Evolutionary conservation across 2,113 vertebrate species (phyloP), one percentile per base, ranked within the genome.

Genomic region (Equus quagga): DNA sequence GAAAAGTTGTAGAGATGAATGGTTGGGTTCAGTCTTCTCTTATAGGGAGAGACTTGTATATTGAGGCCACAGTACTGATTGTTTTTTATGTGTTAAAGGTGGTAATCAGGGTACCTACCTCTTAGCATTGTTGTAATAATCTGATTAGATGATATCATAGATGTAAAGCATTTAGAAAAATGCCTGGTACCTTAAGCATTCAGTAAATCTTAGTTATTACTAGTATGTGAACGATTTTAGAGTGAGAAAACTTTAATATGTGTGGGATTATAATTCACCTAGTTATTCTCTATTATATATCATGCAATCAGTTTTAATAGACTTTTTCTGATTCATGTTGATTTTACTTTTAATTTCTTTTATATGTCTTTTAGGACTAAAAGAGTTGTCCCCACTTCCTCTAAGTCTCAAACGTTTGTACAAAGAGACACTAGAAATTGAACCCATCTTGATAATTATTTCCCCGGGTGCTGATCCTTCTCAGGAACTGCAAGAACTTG

Each of bases 381-480:
- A 99, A 98, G 99, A 99, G 93, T 98, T 99, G 86, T 99, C 99
- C 72, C 99, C 99, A 10, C 99, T 98, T 0, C 99, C 99, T 83
- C 98, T 99, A 89, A 99, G 99, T 98, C 98, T 99, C 96, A 99
- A 99, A 91, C 99, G 99, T 78, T 98, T 99, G 2, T 99, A 99
- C 97, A 98, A 98, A 85, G 99, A 99, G 97, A 99, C 99, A 0
- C 72, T 99, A 89, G 99, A 99, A 98, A 98, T 98, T 82, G 99
- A 99, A 91, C 99, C 99, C 0, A 97, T 99, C 97, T 98, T 99
- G 97, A 99, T 99, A 73, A 99, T 99, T 96, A 99, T 99, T 98
- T 99, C 99, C 84, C 99, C 99, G 24, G 99, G 99, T 81, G 99
- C 99, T 69, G 99, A 99, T 98, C 99, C 99, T 28, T 99, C 99